These are phyloP conservation scores for Lacerta viridis DNA, from an alignment of 2,797 vertebrate species.

Conservation along the genomic window DNA sequence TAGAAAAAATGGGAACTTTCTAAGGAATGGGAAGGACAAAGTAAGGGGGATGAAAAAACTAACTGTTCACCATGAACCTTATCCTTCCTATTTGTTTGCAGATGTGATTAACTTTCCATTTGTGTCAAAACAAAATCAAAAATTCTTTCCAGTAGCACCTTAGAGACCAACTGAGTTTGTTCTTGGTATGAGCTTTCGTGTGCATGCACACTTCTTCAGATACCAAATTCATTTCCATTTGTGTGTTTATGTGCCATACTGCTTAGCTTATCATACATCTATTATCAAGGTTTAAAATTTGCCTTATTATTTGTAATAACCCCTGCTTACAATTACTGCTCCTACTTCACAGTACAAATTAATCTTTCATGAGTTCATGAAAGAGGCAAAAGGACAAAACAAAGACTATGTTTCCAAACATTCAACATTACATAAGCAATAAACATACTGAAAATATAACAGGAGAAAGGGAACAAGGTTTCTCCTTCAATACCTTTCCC, in stretches of 20 bases:
- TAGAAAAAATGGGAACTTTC: constrained; percentile 15
- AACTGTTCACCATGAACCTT: constrained; percentile 5
- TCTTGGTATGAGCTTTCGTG: too few species aligned
- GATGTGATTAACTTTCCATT: not conserved
- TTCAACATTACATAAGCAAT: not conserved
- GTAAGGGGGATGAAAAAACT: not conserved
- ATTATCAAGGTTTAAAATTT: not conserved
- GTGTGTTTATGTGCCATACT: not conserved
- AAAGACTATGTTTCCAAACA: not conserved
- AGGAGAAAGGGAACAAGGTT: not conserved
- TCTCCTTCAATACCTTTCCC: not conserved
- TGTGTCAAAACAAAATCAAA: too few species aligned
- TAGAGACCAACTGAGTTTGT: too few species aligned
- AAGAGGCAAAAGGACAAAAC: not conserved
- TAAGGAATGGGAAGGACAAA: constrained; percentile 26
- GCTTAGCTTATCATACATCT: not conserved
- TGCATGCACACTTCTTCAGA: too few species aligned
- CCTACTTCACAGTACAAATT: not conserved
- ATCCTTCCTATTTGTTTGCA: constrained; percentile 1
- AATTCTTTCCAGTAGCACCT: too few species aligned
- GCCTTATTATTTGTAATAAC: not conserved
- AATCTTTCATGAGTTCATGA: not conserved
- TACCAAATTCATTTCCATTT: too few species aligned
- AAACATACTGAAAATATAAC: not conserved
- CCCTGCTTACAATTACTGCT: not conserved